phyloP scores from a whole-genome alignment of 1,140 invertebrate genomes.

The Parasteatoda tepidariorum region DNA sequence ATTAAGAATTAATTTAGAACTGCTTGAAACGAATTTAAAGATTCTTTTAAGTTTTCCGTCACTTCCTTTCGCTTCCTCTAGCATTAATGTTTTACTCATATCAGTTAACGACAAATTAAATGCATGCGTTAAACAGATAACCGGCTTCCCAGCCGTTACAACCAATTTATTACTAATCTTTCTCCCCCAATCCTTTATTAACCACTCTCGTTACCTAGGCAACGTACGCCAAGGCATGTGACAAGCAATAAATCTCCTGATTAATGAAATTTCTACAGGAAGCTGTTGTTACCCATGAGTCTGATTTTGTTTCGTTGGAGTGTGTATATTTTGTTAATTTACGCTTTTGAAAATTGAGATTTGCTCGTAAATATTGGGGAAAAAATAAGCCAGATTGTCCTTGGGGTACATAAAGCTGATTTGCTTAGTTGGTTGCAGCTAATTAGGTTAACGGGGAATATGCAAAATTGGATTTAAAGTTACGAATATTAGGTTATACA shows the following conservation, averaged over 20 bases:
- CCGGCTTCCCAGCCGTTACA: slow-evolving; percentile 53
- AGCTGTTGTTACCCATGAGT: neutral
- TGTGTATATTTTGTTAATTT: slow-evolving; percentile 11
- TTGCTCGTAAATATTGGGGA: too few relatives aligned
- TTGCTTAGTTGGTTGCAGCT: too few relatives aligned
- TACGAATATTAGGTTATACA: too few relatives aligned
- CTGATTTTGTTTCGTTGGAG: slow-evolving; percentile 27
- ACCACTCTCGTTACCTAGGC: slow-evolving; percentile 34
- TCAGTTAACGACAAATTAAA: slow-evolving; percentile 58
- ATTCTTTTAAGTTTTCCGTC: slow-evolving; percentile 10
- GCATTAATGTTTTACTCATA: slow-evolving; percentile 45
- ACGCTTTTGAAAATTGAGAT: neutral
- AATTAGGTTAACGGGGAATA: too few relatives aligned
- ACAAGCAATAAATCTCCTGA: slow-evolving; percentile 54
- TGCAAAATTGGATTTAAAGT: too few relatives aligned
- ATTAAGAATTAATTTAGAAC: slow-evolving; percentile 52
- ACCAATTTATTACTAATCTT: slow-evolving; percentile 60
- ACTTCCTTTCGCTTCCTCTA: neutral
- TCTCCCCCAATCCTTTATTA: slow-evolving; percentile 55
- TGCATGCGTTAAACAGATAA: slow-evolving; percentile 51
- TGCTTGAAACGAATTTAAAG: slow-evolving; percentile 15
- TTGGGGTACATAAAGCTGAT: too few relatives aligned
- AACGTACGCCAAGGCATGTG: slow-evolving; percentile 28
- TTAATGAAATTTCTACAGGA: slow-evolving; percentile 35
- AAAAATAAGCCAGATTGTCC: too few relatives aligned